Evolutionary conservation across 2,797 vertebrate species (phyloP).

Genomic region (Masticophis lateralis): DNA sequence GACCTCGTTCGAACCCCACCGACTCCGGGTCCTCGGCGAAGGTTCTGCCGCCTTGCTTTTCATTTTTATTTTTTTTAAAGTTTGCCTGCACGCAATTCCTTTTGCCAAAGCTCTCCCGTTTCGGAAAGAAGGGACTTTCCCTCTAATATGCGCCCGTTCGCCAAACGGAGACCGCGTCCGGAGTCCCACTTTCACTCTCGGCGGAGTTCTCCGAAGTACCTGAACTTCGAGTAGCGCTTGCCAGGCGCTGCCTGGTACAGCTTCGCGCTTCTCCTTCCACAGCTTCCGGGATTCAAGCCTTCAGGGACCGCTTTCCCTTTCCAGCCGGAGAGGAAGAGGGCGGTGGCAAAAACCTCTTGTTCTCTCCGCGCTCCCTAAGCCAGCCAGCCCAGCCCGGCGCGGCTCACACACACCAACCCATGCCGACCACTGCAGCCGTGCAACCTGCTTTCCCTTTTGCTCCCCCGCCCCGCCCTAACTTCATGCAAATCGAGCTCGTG

Average conservation of each 20-base stretch:
- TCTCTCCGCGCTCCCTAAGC: slow-evolving; percentile 55
- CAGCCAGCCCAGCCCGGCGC: slow-evolving; percentile 35
- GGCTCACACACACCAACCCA: slow-evolving; percentile 76
- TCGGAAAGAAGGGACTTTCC: background rate
- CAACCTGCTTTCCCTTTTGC: slow-evolving; percentile 2
- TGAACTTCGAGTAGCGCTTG: background rate
- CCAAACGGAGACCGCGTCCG: too few species aligned
- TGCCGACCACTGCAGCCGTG: slow-evolving; percentile 5
- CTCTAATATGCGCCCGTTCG: background rate
- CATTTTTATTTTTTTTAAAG: background rate
- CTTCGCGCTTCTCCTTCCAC: background rate
- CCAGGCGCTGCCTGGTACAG: background rate
- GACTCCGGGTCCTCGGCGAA: background rate
- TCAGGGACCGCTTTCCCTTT: background rate
- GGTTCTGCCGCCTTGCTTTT: too few species aligned
- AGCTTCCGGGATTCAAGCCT: background rate
- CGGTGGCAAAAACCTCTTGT: slow-evolving; percentile 45
- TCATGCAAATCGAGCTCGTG: slow-evolving; percentile 71
- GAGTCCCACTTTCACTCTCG: too few species aligned
- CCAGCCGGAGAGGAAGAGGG: background rate
- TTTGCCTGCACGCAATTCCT: background rate
- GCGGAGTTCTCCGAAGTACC: background rate
- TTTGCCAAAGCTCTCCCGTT: background rate
- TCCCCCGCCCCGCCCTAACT: background rate
- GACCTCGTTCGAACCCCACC: background rate